These are phyloP conservation scores for Boloria selene DNA, from an alignment of 2,888 invertebrate genomes.

Conservation along the genomic window DNA sequence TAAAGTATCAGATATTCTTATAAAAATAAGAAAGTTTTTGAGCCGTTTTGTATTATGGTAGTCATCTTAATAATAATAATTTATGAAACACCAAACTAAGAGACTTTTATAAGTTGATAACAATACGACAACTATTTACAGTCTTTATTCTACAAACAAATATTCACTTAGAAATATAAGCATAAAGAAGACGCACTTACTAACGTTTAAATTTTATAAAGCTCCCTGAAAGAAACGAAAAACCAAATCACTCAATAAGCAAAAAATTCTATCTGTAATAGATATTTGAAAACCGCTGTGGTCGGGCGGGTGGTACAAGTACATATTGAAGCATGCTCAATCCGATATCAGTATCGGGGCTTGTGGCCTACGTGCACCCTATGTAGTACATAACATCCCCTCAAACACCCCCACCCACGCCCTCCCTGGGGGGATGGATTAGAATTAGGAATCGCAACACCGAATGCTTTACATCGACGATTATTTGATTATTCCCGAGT, in stretches of 20 bases:
- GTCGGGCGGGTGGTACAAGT: constrained; percentile 52
- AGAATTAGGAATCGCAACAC: constrained; percentile 75
- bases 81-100: no score
- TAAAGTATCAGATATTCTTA: no score
- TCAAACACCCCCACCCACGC: constrained; percentile 46
- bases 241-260: neutral
- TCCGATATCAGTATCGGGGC: constrained; percentile 81
- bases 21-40: no score
- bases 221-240: no score
- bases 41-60: no score
- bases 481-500: constrained; percentile 34
- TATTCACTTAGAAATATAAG: no score
- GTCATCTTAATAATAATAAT: no score
- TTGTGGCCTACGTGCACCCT: constrained; percentile 73
- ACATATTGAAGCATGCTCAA: constrained; percentile 75
- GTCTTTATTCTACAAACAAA: no score
- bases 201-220: no score
- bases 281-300: constrained; percentile 40
- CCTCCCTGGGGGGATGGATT: constrained; percentile 61
- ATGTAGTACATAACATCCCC: constrained; percentile 43
- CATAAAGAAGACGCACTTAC: no score
- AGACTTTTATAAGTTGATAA: no score
- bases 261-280: constrained; percentile 26
- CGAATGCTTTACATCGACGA: constrained; percentile 39
- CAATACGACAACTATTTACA: no score